Evolutionary conservation across 53 echinoderm and acorn worm genomes (phyloP).

Genomic region (Echinarachnius parma): DNA sequence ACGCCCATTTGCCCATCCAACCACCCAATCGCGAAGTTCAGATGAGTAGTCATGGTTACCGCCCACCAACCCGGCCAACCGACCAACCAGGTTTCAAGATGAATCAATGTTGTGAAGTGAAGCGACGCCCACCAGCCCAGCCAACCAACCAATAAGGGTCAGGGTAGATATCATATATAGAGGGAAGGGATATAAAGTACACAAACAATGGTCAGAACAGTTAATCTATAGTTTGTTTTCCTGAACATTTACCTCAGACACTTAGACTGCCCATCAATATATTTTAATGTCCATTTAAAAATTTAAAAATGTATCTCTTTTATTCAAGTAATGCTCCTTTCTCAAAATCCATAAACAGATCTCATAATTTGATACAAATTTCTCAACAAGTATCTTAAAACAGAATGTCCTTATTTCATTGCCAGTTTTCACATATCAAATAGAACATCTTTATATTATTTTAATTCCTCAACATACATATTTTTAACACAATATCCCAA

Average conservation of each 20-base stretch:
- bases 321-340: neutral
- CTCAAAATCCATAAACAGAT: neutral
- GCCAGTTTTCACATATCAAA: too few relatives aligned
- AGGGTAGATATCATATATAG: conserved; percentile 29
- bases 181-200: conserved; percentile 39
- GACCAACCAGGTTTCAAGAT: conserved; percentile 13
- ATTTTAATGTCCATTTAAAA: neutral
- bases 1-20: neutral
- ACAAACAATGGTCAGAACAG: too few relatives aligned
- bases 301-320: neutral
- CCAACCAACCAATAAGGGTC: conserved; percentile 35
- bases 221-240: too few relatives aligned
- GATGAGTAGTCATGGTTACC: neutral
- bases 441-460: too few relatives aligned
- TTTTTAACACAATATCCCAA: too few relatives aligned
- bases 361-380: too few relatives aligned
- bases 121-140: conserved; percentile 39
- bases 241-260: neutral
- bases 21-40: neutral
- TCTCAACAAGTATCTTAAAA: too few relatives aligned
- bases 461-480: too few relatives aligned
- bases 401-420: too few relatives aligned
- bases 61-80: conserved; percentile 10
- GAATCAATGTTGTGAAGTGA: neutral
- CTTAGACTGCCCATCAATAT: neutral